Conservation (phyloP, 2,888 invertebrate genomes). For the Limnephilus rhombicus region DNA sequence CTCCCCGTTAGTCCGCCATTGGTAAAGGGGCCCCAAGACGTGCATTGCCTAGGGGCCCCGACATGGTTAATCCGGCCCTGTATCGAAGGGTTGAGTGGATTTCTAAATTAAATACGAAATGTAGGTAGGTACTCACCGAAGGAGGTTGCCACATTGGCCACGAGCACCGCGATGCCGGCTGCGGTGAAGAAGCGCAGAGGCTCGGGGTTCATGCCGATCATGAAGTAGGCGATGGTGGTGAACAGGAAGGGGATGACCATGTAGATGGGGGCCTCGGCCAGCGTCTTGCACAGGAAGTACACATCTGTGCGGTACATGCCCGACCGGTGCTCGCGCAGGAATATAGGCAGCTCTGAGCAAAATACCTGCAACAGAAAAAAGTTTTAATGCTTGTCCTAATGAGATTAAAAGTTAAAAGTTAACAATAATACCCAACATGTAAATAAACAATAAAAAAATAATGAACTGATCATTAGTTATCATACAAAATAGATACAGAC, state of each 20-base stretch:
- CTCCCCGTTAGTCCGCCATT: no score
- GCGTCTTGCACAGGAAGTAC: conserved; percentile 93
- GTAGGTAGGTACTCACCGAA: conserved; percentile 80
- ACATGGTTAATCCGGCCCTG: no score
- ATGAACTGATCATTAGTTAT: no score
- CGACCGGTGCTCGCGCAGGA: conserved; percentile 91
- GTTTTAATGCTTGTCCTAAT: not conserved
- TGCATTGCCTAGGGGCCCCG: no score
- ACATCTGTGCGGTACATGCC: conserved; percentile 95
- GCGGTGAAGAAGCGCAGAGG: conserved; percentile 85
- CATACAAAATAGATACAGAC: no score
- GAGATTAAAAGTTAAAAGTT: no score
- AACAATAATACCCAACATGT: no score
- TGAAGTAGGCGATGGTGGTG: conserved; percentile 90
- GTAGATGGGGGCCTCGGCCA: conserved; percentile 93
- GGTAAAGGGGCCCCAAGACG: no score
- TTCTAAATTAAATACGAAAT: no score
- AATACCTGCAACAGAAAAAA: conserved; percentile 82
- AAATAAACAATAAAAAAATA: no score
- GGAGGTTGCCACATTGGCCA: conserved; percentile 92
- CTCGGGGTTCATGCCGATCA: conserved; percentile 89
- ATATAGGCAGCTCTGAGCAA: conserved; percentile 92
- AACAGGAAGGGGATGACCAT: conserved; percentile 90
- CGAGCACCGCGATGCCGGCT: conserved; percentile 86
- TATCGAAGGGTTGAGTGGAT: no score